Evolutionary conservation across 2,113 vertebrate genomes (phyloP).

Genomic region (Barnardius zonarius): DNA sequence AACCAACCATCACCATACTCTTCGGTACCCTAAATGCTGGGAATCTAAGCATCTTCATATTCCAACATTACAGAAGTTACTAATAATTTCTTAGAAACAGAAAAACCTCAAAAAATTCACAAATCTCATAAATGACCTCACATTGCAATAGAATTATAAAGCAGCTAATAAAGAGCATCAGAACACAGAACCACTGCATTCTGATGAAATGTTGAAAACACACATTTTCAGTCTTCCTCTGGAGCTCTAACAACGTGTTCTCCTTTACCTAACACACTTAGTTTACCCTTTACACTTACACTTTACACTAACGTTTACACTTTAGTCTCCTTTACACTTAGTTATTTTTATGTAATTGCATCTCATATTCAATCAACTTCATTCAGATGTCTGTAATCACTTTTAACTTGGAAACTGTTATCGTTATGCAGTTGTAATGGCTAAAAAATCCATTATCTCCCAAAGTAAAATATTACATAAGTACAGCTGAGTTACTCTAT

Average conservation of each 20-base stretch:
- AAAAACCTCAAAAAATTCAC: background rate
- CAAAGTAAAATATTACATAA: background rate
- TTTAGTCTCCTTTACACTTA: background rate
- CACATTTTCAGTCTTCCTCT: background rate
- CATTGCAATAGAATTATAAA: background rate
- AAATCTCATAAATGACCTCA: background rate
- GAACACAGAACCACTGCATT: background rate
- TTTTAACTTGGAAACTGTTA: background rate
- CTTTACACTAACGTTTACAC: too few relatives aligned
- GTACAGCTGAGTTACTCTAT: background rate
- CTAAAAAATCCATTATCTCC: background rate
- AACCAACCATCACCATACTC: background rate
- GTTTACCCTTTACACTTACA: too few relatives aligned
- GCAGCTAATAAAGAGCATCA: background rate
- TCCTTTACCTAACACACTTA: background rate
- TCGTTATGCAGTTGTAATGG: background rate
- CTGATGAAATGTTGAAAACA: background rate
- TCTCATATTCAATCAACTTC: background rate
- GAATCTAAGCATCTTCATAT: background rate
- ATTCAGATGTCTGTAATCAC: background rate
- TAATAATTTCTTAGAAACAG: background rate
- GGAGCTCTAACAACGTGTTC: background rate
- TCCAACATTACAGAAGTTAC: background rate
- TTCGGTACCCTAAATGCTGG: background rate
- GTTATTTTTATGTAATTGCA: background rate